These are phyloP conservation scores for Meteorus colon DNA, from an alignment of 2,888 invertebrate species.

Conservation along the genomic window DNA sequence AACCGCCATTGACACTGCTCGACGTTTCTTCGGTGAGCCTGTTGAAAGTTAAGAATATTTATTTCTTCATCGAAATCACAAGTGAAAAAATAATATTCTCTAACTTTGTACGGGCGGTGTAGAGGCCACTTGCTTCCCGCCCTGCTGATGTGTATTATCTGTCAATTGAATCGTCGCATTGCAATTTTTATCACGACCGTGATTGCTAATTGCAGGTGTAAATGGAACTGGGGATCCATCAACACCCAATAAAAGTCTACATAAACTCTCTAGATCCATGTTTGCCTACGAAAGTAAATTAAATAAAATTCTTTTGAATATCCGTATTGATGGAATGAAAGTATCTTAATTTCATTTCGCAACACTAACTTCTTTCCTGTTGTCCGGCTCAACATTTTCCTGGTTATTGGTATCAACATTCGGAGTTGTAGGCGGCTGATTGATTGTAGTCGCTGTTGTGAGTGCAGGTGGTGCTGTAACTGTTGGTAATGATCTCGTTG, in stretches of 20 bases:
- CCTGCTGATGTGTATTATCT: constrained; percentile 67
- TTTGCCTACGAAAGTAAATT: constrained; percentile 74
- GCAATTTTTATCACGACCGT: constrained; percentile 79
- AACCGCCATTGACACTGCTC: constrained; percentile 74
- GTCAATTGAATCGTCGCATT: constrained; percentile 78
- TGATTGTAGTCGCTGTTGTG: constrained; percentile 74
- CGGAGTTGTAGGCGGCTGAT: constrained; percentile 74
- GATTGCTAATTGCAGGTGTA: constrained; percentile 67
- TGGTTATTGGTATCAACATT: constrained; percentile 75
- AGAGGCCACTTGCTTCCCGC: constrained; percentile 62
- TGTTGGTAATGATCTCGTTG: constrained; percentile 67
- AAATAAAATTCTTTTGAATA: constrained; percentile 10
- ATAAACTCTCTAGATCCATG: constrained; percentile 76
- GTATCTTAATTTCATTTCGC: constrained; percentile 40
- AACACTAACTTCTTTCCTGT: constrained; percentile 75
- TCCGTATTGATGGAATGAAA: constrained; percentile 3
- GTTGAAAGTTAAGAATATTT: constrained; percentile 19
- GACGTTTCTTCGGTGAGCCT: constrained; percentile 74
- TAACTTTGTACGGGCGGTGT: constrained; percentile 66
- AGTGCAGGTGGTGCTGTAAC: constrained; percentile 67
- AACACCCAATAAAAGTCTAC: constrained; percentile 73
- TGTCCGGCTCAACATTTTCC: constrained; percentile 82
- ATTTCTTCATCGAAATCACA: not conserved
- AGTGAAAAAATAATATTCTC: constrained; percentile 37
- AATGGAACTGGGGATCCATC: constrained; percentile 68